Percentiles rank a stretch among this genome's conserved stretches.
phyloP scores from a whole-genome alignment of 2,797 vertebrate species.

The Anguilla obscura region DNA sequence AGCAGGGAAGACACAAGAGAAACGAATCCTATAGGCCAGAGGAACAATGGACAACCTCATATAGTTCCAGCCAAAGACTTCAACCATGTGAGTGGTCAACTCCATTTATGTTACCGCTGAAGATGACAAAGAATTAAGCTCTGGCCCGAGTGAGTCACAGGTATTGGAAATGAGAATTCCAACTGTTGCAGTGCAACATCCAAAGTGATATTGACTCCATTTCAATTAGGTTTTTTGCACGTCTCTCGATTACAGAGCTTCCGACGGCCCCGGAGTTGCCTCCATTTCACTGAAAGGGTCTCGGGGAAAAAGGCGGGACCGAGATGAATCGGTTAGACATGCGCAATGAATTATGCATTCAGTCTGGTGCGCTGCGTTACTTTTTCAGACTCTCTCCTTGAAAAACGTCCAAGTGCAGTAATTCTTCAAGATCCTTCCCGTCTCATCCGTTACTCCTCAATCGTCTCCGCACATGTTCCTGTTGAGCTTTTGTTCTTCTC shows the following conservation, averaged over 20 bases:
- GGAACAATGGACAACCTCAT: background rate
- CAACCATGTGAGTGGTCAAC: background rate
- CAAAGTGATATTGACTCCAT: background rate
- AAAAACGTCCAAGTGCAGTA: slow-evolving; percentile 1
- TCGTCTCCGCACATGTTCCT: slow-evolving; percentile 4
- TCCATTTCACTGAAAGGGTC: background rate
- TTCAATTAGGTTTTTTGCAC: background rate
- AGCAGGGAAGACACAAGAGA: slow-evolving; percentile 33
- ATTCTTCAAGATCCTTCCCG: background rate
- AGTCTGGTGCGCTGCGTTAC: background rate
- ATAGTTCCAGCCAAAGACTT: background rate
- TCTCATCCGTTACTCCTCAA: slow-evolving; percentile 12
- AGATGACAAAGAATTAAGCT: slow-evolving; percentile 3
- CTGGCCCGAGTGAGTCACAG: background rate
- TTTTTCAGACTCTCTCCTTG: slow-evolving; percentile 11
- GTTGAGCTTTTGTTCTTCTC: background rate
- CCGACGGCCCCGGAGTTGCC: background rate
- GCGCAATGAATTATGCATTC: slow-evolving; percentile 17
- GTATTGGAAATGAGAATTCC: background rate
- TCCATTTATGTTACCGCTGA: background rate
- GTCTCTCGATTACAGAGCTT: background rate
- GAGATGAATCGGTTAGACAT: background rate
- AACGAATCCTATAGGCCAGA: background rate
- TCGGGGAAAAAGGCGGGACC: slow-evolving; percentile 15
- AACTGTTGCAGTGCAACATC: background rate